Evolutionary conservation across 2,888 invertebrate species (phyloP).

Genomic region (Eumacrocentrus americanus): DNA sequence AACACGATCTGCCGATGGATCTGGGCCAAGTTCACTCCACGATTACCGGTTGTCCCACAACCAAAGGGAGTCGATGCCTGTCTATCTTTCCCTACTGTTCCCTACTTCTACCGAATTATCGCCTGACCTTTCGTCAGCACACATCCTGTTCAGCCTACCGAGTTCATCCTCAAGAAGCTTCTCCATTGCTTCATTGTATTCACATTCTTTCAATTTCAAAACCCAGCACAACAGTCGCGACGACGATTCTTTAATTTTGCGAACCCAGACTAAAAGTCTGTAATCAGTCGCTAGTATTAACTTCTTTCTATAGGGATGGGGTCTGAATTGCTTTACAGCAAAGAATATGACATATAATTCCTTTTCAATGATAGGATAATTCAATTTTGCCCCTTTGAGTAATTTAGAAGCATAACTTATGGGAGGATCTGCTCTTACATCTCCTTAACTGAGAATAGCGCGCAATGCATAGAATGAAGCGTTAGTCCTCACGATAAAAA

Average conservation of each 20-base stretch:
- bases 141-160: constrained; percentile 21
- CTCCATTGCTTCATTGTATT: too few relatives aligned
- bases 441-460: constrained; percentile 23
- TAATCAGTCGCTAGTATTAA: constrained; percentile 32
- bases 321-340: constrained; percentile 21
- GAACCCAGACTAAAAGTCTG: constrained; percentile 27
- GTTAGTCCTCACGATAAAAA: background rate
- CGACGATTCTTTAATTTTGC: constrained; percentile 22
- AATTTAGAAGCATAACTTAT: constrained; percentile 27
- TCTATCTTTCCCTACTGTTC: too few relatives aligned
- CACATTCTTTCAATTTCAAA: constrained; percentile 23
- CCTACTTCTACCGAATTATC: too few relatives aligned
- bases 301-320: constrained; percentile 25
- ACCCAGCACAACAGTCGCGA: constrained; percentile 26
- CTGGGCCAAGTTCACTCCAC: too few relatives aligned
- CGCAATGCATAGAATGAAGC: constrained; percentile 25
- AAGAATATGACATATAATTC: constrained; percentile 26
- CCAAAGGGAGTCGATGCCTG: too few relatives aligned
- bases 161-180: constrained; percentile 32
- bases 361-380: constrained; percentile 29
- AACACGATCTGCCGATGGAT: too few relatives aligned
- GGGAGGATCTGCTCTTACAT: constrained; percentile 23
- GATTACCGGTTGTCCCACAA: too few relatives aligned
- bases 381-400: constrained; percentile 20
- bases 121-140: too few relatives aligned